Conservation (phyloP, 2,113 vertebrate species). For the Dasypus novemcinctus region DNA sequence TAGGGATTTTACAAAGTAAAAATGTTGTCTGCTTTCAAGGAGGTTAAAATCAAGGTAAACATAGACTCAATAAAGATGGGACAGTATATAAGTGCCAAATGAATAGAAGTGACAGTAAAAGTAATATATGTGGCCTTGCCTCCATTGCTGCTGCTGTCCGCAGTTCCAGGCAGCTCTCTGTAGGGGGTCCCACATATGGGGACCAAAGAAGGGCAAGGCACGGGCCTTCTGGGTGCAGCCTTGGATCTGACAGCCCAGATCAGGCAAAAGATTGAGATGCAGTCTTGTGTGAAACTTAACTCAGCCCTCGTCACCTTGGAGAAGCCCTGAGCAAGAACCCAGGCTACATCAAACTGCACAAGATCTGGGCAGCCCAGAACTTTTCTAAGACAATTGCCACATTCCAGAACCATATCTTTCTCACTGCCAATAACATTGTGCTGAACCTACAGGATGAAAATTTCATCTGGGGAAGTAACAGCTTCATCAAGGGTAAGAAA, state of each 20-base stretch:
- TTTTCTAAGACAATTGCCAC: constrained; percentile 94
- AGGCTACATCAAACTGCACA: constrained; percentile 94
- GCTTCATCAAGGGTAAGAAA: constrained; percentile 84
- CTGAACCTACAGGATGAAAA: constrained; percentile 93
- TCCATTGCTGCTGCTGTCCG: not conserved
- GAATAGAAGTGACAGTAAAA: not conserved
- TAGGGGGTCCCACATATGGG: constrained; percentile 59
- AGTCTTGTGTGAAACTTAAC: no score
- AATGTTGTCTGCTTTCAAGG: not conserved
- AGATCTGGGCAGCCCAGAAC: constrained; percentile 94
- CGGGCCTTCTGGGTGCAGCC: no score
- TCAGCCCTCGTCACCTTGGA: constrained; percentile 84
- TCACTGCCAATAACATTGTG: constrained; percentile 92
- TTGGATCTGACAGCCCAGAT: no score
- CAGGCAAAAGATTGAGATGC: no score
- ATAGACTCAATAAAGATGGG: not conserved
- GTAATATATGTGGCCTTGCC: not conserved
- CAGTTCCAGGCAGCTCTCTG: constrained; percentile 5
- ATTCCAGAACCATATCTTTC: constrained; percentile 93
- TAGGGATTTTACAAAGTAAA: not conserved
- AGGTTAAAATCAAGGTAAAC: not conserved
- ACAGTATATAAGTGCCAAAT: not conserved
- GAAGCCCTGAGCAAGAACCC: constrained; percentile 95
- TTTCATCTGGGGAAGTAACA: constrained; percentile 92
- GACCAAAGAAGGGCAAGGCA: no score